A percentile compares a stretch with the other conserved stretches of the same genome.
These are phyloP conservation scores for Eidolon helvum DNA, from an alignment of 2,113 vertebrate species.

Conservation along the genomic window DNA sequence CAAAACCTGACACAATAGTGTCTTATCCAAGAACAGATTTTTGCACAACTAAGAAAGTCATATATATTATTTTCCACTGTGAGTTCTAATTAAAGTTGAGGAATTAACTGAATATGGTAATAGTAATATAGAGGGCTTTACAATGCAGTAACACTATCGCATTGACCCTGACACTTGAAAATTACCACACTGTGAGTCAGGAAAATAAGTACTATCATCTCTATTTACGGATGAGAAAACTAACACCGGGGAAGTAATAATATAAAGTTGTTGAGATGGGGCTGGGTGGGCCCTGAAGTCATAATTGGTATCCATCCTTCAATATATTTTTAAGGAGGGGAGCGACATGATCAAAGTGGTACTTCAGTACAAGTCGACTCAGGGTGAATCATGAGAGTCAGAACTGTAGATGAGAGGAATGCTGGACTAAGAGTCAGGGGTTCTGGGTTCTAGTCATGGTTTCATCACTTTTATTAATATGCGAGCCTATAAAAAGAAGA, in stretches of 20 bases:
- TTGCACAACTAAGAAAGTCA: background rate
- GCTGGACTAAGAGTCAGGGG: background rate
- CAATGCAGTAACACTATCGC: background rate
- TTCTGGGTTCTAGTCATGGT: background rate
- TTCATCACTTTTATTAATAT: background rate
- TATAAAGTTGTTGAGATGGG: background rate
- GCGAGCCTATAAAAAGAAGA: background rate
- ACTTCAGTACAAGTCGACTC: background rate
- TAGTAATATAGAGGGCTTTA: background rate
- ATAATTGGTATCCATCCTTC: background rate
- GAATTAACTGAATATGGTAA: slow-evolving; percentile 30
- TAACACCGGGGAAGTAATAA: background rate
- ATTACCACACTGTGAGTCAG: background rate
- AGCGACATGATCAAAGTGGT: background rate
- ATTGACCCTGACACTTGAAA: background rate
- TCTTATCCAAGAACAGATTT: background rate
- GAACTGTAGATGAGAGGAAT: background rate
- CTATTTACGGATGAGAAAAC: slow-evolving; percentile 6
- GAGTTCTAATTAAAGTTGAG: slow-evolving; percentile 57
- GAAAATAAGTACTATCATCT: slow-evolving; percentile 1
- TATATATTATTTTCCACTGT: slow-evolving; percentile 53
- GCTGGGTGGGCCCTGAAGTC: background rate
- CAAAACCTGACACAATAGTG: background rate
- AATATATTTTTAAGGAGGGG: background rate
- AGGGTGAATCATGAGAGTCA: background rate